Percentiles rank a stretch among this genome's conserved stretches.
Evolutionary conservation across 2,888 invertebrate genomes (phyloP).

Genomic region (Idaea straminata): DNA sequence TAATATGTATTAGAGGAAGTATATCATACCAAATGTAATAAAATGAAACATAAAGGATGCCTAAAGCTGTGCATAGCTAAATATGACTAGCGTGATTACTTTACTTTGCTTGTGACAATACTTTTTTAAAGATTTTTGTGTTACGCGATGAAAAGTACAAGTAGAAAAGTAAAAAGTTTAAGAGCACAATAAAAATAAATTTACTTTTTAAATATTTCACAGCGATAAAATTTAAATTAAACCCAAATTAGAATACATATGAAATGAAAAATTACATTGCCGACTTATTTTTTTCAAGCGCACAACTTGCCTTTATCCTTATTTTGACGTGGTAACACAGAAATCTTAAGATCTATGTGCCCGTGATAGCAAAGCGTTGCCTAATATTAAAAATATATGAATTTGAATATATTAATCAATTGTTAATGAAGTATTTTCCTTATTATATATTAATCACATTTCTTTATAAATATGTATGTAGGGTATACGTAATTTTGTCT

Average conservation of each 20-base stretch:
- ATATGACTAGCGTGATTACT: neutral
- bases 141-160: neutral
- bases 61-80: neutral
- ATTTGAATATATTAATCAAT: neutral
- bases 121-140: neutral
- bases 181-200: neutral
- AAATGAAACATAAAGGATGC: neutral
- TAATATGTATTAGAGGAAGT: conserved; percentile 2
- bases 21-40: neutral
- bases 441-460: neutral
- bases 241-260: neutral
- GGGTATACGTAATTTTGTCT: neutral
- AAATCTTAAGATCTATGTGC: neutral
- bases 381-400: neutral
- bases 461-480: neutral
- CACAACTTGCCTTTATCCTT: no score
- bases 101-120: neutral
- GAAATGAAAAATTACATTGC: neutral
- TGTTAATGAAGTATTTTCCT: neutral
- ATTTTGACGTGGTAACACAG: neutral
- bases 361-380: neutral
- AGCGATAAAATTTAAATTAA: no score
- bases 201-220: neutral
- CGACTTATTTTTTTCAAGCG: neutral
- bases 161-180: neutral